Conservation (phyloP, 2,888 invertebrate genomes). For the Brenthis ino region DNA sequence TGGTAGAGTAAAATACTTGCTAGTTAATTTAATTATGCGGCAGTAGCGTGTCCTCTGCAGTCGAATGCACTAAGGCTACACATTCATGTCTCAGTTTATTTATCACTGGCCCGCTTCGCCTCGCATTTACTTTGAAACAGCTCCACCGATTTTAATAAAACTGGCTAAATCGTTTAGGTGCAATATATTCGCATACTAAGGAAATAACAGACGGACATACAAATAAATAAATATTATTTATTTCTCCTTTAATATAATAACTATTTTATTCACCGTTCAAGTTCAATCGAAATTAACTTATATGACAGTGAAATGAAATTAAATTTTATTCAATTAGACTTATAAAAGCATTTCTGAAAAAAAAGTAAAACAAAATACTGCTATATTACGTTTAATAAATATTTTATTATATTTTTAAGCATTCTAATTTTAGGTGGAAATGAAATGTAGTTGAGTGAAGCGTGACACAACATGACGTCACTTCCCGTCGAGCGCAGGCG, state of each 20-base stretch:
- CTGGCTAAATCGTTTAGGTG: slow-evolving; percentile 23
- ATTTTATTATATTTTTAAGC: background rate
- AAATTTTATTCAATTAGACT: too few species aligned
- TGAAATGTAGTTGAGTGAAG: slow-evolving; percentile 28
- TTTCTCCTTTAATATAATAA: too few species aligned
- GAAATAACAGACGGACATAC: too few species aligned
- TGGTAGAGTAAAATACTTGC: slow-evolving; percentile 16
- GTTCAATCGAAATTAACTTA: too few species aligned
- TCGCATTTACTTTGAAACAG: slow-evolving; percentile 30
- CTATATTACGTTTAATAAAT: background rate
- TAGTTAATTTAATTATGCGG: slow-evolving; percentile 24
- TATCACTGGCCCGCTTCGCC: slow-evolving; percentile 29
- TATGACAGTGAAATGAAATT: too few species aligned
- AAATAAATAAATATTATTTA: too few species aligned
- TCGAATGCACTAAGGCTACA: slow-evolving; percentile 31
- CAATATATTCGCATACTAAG: slow-evolving; percentile 5
- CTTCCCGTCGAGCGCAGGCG: slow-evolving; percentile 67
- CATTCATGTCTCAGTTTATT: slow-evolving; percentile 33
- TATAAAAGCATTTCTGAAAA: too few species aligned
- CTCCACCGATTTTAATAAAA: slow-evolving; percentile 31
- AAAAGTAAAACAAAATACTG: too few species aligned
- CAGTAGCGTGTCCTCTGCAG: slow-evolving; percentile 31
- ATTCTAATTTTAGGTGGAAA: slow-evolving; percentile 13
- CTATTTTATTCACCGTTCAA: too few species aligned
- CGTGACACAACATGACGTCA: slow-evolving; percentile 61